Base-by-base conservation (phyloP, 30 jellyfish, hydroid and myxozoan genomes). In the Catostylus mosaicus region DNA sequence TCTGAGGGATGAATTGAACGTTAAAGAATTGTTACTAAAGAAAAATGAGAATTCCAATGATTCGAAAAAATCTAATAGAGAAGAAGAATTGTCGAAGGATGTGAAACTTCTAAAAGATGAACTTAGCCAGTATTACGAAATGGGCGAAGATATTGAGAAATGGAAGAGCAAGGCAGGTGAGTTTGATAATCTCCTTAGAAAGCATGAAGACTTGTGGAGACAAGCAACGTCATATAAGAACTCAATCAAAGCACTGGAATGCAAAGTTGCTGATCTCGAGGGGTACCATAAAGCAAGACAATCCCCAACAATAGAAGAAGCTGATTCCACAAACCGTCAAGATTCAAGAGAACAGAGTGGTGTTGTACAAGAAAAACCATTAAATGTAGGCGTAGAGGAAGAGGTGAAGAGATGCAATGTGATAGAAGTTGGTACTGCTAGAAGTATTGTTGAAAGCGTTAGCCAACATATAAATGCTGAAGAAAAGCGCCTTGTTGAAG, bases 1-100 rank as follows among this genome's bases (percentile, higher is more conserved):
- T 40, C 86, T 82, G n/a, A 59, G 92, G 32, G 83, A 82, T 22
- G 92, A 82, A 70, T 23, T 82, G 56, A 45, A 70, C 37, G 60
- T 54, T n/a, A 77, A 40, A 57, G 70, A 57, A 29, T 22, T 57
- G 32, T 35, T 37, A 30, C 68, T 34, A 37, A 70, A 61, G 78
- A 43, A 77, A 72, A 8, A 20, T 19, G 76, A 77, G 69, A 45
- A 48, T 22, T 3, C 19, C 20, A 37, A 23, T 20, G 84, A 29
- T 30, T 46, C 36, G 30, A 70, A 27, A 7, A 30, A 30, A 4
- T 30, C 47, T 10, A 24, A 5, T 24, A 2, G 64, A 46, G 75
- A 77, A 11, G 78, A 38, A 11, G 68, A 57, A 2, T 20, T 45
- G 24, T 7, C 9, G 22, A 23, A 59, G 34, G 57, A 78, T 30